Evolutionary conservation across 2,888 invertebrate species (phyloP).

Genomic region (Aphodius granarius): DNA sequence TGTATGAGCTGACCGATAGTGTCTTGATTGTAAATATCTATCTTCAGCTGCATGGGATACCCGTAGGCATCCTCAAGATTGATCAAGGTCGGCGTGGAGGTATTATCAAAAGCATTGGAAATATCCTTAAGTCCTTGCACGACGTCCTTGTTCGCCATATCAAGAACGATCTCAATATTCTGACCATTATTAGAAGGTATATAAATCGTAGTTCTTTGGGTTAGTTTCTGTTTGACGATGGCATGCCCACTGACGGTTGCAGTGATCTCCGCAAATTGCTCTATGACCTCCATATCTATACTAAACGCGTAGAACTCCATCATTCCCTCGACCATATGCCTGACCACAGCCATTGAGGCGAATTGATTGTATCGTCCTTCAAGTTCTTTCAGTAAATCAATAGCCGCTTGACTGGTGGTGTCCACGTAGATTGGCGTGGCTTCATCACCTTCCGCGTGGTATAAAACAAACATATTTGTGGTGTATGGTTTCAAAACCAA

Average conservation of each 20-base stretch:
- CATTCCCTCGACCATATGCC: neutral
- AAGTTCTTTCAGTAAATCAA: neutral
- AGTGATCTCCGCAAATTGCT: neutral
- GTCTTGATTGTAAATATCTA: neutral
- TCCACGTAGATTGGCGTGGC: conserved; percentile 16
- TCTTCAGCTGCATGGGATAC: neutral
- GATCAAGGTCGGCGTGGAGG: neutral
- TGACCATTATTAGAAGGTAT: neutral
- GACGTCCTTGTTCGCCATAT: neutral
- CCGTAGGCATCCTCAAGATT: conserved; percentile 2
- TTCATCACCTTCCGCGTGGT: neutral
- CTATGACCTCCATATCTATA: neutral
- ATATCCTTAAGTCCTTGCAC: neutral
- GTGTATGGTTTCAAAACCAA: neutral
- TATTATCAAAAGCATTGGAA: neutral
- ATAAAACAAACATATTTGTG: conserved; percentile 3
- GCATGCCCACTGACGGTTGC: neutral
- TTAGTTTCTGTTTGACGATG: conserved; percentile 1
- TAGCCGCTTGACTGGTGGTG: neutral
- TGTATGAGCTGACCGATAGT: neutral
- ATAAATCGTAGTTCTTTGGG: neutral
- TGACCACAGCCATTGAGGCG: neutral
- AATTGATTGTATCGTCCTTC: neutral
- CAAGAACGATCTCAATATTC: neutral
- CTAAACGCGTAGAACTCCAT: neutral